A percentile compares a stretch with the other conserved stretches of the same genome.
Evolutionary conservation across 2,888 invertebrate species (phyloP).

Genomic region (Neelides folsomi): DNA sequence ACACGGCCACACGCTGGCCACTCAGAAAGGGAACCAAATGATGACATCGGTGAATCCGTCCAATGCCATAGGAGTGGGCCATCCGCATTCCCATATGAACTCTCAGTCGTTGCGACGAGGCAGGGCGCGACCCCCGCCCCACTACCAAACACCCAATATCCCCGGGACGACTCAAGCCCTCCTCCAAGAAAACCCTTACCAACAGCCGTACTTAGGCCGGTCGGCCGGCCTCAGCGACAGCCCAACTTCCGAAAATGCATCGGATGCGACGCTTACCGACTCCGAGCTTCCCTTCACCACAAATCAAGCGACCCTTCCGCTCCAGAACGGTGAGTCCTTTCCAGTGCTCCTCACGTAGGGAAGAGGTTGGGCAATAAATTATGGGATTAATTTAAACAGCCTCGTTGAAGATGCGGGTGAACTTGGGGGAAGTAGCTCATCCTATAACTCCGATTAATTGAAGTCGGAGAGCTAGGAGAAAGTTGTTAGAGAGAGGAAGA

Average conservation of each 20-base stretch:
- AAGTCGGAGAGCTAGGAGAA: not conserved
- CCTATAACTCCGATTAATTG: not conserved
- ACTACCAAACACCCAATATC: conserved; percentile 43
- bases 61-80: conserved; percentile 35
- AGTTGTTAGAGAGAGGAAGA: not conserved
- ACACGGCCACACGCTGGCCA: conserved; percentile 25
- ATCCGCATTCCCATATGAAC: conserved; percentile 7
- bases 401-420: too few relatives aligned
- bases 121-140: conserved; percentile 42
- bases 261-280: conserved; percentile 70
- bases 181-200: conserved; percentile 31
- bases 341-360: not conserved
- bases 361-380: too few relatives aligned
- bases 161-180: conserved; percentile 6
- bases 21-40: conserved; percentile 39
- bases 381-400: too few relatives aligned
- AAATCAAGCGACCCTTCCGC: conserved; percentile 61
- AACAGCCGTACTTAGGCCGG: conserved; percentile 26
- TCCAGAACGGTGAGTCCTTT: conserved; percentile 59
- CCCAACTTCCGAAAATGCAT: conserved; percentile 70
- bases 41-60: conserved; percentile 42
- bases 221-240: conserved; percentile 57
- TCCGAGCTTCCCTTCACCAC: conserved; percentile 69
- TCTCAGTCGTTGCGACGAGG: conserved; percentile 33
- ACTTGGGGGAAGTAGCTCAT: too few relatives aligned